Evolutionary conservation across 2,888 invertebrate genomes (phyloP).

Genomic region (Stictocephala bisonia): DNA sequence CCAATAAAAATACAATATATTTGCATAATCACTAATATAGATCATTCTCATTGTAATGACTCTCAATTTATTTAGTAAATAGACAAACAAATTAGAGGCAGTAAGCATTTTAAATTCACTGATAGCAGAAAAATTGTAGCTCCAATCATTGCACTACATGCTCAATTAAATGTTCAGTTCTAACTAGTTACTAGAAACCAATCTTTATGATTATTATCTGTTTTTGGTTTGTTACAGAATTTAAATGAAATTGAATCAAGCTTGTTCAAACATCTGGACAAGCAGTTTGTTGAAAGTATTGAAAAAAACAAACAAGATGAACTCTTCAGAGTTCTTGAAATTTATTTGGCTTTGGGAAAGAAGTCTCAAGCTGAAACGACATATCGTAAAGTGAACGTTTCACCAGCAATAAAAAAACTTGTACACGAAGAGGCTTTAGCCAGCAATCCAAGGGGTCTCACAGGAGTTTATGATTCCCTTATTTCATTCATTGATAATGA

Average conservation of each 20-base stretch:
- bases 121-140: background rate
- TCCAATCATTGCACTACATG: background rate
- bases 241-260: conserved; percentile 62
- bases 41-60: too few species aligned
- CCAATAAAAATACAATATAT: too few species aligned
- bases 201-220: background rate
- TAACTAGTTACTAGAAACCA: background rate
- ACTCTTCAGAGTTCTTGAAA: conserved; percentile 60
- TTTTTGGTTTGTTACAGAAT: conserved; percentile 61
- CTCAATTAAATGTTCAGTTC: background rate
- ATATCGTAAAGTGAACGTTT: conserved; percentile 72
- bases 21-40: too few species aligned
- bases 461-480: conserved; percentile 78
- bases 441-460: conserved; percentile 72
- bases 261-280: conserved; percentile 70
- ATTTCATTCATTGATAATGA: conserved; percentile 78
- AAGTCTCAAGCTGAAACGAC: conserved; percentile 78
- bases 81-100: too few species aligned
- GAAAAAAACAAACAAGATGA: conserved; percentile 68
- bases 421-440: conserved; percentile 76
- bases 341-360: conserved; percentile 75
- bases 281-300: conserved; percentile 63
- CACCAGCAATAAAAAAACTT: conserved; percentile 75
- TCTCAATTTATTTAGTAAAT: too few species aligned
- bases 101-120: too few species aligned